Evolutionary conservation across 2,113 vertebrate species (phyloP).

Genomic region (Drymodes brunneopygia): DNA sequence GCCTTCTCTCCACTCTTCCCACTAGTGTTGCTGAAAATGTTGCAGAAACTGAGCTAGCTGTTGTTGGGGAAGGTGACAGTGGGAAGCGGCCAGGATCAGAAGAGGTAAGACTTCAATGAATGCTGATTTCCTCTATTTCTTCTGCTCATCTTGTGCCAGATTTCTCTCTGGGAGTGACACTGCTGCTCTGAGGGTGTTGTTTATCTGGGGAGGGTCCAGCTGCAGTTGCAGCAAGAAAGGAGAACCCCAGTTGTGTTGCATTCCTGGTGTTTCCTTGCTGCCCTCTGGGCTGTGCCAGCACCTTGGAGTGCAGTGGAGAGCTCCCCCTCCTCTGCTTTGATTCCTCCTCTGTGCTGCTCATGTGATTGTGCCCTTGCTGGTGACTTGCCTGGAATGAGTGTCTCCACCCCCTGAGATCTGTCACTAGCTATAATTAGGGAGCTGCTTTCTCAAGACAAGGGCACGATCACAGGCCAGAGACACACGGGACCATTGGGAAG

Average conservation of each 20-base stretch:
- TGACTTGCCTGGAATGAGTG: not conserved
- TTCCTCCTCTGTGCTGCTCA: not conserved
- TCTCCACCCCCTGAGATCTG: not conserved
- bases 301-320: not conserved
- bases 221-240: not conserved
- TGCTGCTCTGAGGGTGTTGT: not conserved
- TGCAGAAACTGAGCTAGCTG: not conserved
- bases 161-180: not conserved
- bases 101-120: slow-evolving; percentile 16
- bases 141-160: not conserved
- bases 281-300: not conserved
- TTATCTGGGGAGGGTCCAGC: not conserved
- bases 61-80: not conserved
- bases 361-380: not conserved
- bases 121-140: not conserved
- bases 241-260: not conserved
- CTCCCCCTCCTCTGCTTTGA: not conserved
- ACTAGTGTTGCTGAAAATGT: not conserved
- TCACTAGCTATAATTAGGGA: not conserved
- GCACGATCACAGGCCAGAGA: not conserved
- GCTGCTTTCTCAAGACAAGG: not conserved
- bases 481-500: not conserved
- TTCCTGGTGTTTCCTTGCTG: not conserved
- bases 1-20: not conserved
- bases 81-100: slow-evolving; percentile 35